phyloP scores from a whole-genome alignment of 2,888 invertebrate genomes.

The Ennomos fuscantarius region DNA sequence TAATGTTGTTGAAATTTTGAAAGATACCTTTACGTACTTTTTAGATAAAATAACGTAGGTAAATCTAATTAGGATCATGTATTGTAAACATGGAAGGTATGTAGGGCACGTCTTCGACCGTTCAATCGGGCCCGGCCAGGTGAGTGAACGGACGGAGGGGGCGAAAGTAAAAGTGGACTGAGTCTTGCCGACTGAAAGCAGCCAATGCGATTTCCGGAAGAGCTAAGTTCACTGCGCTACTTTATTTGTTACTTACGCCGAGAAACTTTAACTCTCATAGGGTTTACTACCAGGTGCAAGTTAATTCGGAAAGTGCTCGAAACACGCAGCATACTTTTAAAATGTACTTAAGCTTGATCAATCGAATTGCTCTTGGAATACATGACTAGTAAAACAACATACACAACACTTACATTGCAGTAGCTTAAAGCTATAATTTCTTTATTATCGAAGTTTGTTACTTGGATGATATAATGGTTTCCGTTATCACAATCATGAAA shows the following conservation, averaged over 20 bases:
- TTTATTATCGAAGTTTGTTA: too few relatives aligned
- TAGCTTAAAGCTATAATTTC: too few relatives aligned
- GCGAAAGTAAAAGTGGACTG: slow-evolving; percentile 78
- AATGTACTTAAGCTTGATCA: background rate
- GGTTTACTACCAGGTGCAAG: background rate
- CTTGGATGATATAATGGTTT: too few relatives aligned
- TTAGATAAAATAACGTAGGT: slow-evolving; percentile 2
- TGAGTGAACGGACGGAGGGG: slow-evolving; percentile 63
- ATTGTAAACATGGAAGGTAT: slow-evolving; percentile 51
- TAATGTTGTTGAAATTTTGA: slow-evolving; percentile 1
- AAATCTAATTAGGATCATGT: slow-evolving; percentile 28
- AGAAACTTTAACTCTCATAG: slow-evolving; percentile 2
- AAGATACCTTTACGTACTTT: background rate
- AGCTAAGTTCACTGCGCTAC: slow-evolving; percentile 39
- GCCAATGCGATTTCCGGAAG: slow-evolving; percentile 59
- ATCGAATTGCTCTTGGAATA: background rate
- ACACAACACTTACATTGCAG: too few relatives aligned
- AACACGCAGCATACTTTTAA: background rate
- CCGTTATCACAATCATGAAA: background rate
- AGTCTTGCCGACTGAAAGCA: slow-evolving; percentile 58
- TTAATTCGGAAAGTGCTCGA: background rate
- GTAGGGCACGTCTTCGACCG: slow-evolving; percentile 59
- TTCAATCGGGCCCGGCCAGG: slow-evolving; percentile 56
- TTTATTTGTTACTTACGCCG: slow-evolving; percentile 30
- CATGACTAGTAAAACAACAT: too few relatives aligned